Evolutionary conservation across 2,797 vertebrate genomes (phyloP).

Genomic region (Crax fasciolata): DNA sequence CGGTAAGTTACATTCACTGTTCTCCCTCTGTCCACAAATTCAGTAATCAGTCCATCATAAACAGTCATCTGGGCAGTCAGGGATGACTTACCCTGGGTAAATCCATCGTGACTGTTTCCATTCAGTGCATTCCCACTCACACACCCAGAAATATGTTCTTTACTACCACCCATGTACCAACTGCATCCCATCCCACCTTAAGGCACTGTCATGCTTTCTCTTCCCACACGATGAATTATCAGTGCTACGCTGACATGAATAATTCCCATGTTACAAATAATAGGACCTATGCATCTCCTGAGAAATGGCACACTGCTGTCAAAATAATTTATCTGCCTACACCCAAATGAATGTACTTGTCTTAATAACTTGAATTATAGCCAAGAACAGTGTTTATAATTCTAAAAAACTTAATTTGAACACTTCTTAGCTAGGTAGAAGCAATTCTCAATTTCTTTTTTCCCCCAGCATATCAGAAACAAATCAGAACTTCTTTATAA

Average conservation of each 20-base stretch:
- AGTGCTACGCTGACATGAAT: neutral
- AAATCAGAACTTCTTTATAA: neutral
- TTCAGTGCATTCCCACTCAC: neutral
- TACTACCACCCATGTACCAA: neutral
- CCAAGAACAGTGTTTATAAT: neutral
- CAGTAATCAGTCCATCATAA: neutral
- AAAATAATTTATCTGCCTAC: conserved; percentile 56
- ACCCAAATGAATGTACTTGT: conserved; percentile 37
- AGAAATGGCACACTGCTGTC: conserved; percentile 37
- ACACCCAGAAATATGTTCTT: neutral
- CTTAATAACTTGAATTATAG: conserved; percentile 15
- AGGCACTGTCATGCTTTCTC: neutral
- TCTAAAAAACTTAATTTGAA: neutral
- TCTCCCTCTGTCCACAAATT: neutral
- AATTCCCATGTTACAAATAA: conserved; percentile 40
- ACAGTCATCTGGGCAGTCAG: neutral
- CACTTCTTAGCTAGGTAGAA: neutral
- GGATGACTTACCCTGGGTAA: neutral
- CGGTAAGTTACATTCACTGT: neutral
- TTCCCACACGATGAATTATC: neutral
- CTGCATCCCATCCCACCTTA: neutral
- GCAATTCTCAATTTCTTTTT: neutral
- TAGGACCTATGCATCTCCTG: neutral
- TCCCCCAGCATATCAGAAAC: neutral
- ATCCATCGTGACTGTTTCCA: neutral